Evolutionary conservation across 2,113 vertebrate species (phyloP), one percentile per base, ranked within the genome.

Genomic region (Vicugna pacos): DNA sequence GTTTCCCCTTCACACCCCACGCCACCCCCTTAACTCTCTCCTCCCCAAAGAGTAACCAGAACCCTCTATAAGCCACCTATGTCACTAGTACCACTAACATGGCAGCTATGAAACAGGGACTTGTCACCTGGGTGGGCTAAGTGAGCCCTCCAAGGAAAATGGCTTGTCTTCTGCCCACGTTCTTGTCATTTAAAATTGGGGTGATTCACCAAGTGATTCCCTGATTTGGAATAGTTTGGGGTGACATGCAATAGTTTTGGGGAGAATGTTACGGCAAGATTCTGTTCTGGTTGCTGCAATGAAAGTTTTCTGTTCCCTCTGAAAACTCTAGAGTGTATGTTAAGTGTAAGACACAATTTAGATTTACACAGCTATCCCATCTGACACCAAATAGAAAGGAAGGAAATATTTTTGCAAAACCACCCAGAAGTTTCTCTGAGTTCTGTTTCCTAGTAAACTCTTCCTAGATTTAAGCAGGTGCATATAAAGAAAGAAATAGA

Each of bases 391-490:
- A 54, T 8, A 38, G 38, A 38, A 35, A 69, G 28, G 15, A 76
- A 46, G 62, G 4, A 81, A 24, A 50, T 1, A 50, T 70, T 96
- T 87, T 77, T 69, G 8, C 69, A 65, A 91, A 82, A 77, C 26
- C 28, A 56, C 38, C n/a, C 58, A 69, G 67, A 87, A 87, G 9
- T 87, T 94, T 52, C 67, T 75, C 38, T 48, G 13, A 58, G 11
- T 85, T 86, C 13, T 14, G 1, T n/a, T 86, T 91, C 38, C 20
- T 93, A 35, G 60, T 69, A 60, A 77, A 22, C 7, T 72, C 16
- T 80, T 56, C 35, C 69, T 86, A 80, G 48, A 82, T 95, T 82
- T 88, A 81, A 92, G 32, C 76, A 88, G 24, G 38, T 88, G 9
- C 35, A 24, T 42, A 30, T 64, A 62, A 76, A 77, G 54, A 19